phyloP scores from a whole-genome alignment of 2,888 invertebrate genomes.

The Brachyopa scutellaris region DNA sequence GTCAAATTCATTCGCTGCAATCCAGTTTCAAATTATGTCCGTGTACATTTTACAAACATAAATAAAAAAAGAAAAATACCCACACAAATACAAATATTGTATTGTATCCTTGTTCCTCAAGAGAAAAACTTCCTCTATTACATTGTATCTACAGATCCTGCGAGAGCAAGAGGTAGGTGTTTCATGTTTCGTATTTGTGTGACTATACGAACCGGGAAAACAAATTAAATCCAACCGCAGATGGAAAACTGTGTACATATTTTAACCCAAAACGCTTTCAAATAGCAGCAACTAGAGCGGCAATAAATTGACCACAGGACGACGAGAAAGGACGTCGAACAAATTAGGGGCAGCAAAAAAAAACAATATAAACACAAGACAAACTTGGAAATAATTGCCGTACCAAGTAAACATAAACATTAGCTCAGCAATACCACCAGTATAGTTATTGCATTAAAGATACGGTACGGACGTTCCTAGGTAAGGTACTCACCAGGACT shows the following conservation, averaged over 20 bases:
- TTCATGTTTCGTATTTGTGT: constrained; percentile 38
- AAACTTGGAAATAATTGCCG: constrained; percentile 44
- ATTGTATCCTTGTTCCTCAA: constrained; percentile 12
- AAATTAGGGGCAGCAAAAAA: constrained; percentile 11
- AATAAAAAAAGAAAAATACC: background rate
- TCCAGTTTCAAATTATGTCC: constrained; percentile 28
- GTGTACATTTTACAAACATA: background rate
- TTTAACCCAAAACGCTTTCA: constrained; percentile 19
- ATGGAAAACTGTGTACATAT: constrained; percentile 19
- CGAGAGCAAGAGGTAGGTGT: too few species aligned
- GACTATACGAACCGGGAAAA: constrained; percentile 11
- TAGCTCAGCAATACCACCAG: constrained; percentile 19
- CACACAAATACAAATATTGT: constrained; percentile 21
- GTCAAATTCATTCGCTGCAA: background rate
- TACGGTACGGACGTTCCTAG: background rate
- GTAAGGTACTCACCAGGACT: constrained; percentile 83
- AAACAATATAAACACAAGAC: constrained; percentile 12
- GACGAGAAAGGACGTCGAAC: background rate
- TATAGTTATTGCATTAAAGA: constrained; percentile 11
- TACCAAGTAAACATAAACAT: constrained; percentile 37
- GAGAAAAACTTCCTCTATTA: background rate
- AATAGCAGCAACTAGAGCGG: constrained; percentile 32
- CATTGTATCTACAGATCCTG: too few species aligned
- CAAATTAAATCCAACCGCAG: constrained; percentile 37
- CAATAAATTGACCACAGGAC: constrained; percentile 44